Evolutionary conservation across 2,113 vertebrate genomes (phyloP).

Genomic region (Heptranchias perlo): DNA sequence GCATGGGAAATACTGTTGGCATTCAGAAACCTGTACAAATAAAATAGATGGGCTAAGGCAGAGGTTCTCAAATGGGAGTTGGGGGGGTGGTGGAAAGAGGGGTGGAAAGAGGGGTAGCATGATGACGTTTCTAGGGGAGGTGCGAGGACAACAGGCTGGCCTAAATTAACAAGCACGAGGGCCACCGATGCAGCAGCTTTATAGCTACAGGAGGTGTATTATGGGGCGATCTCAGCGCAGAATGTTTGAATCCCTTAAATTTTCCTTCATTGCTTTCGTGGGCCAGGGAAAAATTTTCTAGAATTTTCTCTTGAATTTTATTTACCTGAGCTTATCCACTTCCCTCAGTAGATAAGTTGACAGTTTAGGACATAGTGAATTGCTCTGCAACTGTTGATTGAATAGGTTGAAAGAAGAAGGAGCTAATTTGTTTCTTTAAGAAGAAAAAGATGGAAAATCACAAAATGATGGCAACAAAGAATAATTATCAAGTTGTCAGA

Average conservation of each 20-base stretch:
- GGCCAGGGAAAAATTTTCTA: not conserved
- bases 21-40: not conserved
- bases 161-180: not conserved
- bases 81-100: not conserved
- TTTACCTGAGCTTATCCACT: not conserved
- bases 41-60: not conserved
- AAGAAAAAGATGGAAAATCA: not conserved
- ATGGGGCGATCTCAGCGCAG: not conserved
- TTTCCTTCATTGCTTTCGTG: not conserved
- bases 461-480: not conserved
- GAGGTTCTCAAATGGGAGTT: not conserved
- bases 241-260: not conserved
- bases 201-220: not conserved
- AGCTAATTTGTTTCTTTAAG: not conserved
- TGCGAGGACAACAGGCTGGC: not conserved
- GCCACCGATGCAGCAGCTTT: not conserved
- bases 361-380: too few relatives aligned
- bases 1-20: not conserved
- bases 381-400: not conserved
- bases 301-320: not conserved
- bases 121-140: not conserved
- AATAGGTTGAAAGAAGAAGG: not conserved
- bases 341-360: not conserved
- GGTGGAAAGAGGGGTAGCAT: not conserved
- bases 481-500: not conserved